phyloP scores from a whole-genome alignment of 2,888 invertebrate species.

The Agrotis ipsilon region DNA sequence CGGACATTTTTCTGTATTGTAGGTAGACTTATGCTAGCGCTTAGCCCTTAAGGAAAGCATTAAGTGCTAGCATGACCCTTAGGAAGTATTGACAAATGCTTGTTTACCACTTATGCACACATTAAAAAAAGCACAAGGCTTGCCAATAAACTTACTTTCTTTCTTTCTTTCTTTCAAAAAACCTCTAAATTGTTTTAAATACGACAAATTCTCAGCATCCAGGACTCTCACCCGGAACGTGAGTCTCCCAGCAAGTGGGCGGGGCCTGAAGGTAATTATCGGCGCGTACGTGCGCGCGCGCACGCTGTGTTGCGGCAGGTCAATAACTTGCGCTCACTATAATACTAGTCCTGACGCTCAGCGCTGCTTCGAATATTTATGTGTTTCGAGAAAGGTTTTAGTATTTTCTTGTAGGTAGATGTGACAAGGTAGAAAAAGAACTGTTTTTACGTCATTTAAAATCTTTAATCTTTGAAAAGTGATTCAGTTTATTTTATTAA shows the following conservation, averaged over 20 bases:
- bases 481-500: no score
- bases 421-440: background rate
- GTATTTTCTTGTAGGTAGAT: background rate
- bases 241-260: conserved; percentile 13
- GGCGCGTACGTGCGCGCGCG: conserved; percentile 69
- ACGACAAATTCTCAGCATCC: background rate
- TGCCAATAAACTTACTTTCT: no score
- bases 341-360: conserved; percentile 16
- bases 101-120: no score
- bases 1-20: no score
- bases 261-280: conserved; percentile 36
- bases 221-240: conserved; percentile 15
- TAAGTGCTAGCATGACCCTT: no score
- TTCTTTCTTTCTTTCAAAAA: no score
- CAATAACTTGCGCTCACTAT: conserved; percentile 60
- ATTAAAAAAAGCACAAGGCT: no score
- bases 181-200: no score
- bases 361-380: conserved; percentile 10
- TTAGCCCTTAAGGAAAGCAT: no score
- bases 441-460: background rate
- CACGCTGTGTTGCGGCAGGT: conserved; percentile 73
- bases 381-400: conserved; percentile 1
- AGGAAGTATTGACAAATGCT: no score
- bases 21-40: no score
- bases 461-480: no score